Evolutionary conservation across 2,888 invertebrate species (phyloP).

Genomic region (Hyppa rectilinea): DNA sequence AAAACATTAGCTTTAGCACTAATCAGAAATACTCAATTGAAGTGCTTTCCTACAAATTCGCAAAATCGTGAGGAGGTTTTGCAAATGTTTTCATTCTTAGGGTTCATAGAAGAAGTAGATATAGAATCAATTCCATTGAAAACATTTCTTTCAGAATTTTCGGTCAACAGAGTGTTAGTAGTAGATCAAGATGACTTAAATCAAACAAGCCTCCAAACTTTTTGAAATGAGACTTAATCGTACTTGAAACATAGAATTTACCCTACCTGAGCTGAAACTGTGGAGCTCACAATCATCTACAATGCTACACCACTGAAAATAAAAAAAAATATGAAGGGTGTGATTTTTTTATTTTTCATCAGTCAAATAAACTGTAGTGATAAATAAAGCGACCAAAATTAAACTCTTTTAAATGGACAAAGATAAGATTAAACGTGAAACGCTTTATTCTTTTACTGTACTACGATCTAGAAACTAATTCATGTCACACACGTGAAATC

Average conservation of each 20-base stretch:
- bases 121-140: too few species aligned
- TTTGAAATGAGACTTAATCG: not conserved
- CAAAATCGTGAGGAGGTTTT: not conserved
- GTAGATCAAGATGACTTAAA: too few species aligned
- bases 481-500: not conserved
- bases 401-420: not conserved
- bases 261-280: not conserved
- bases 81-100: not conserved
- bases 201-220: too few species aligned
- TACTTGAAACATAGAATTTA: not conserved
- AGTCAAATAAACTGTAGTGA: not conserved
- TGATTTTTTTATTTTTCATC: not conserved
- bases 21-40: conserved; percentile 12
- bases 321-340: too few species aligned
- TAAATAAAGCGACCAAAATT: too few species aligned
- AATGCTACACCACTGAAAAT: not conserved
- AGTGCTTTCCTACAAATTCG: conserved; percentile 3
- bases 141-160: too few species aligned
- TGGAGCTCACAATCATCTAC: too few species aligned
- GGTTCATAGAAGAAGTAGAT: too few species aligned
- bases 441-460: not conserved
- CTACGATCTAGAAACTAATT: not conserved
- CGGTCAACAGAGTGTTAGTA: too few species aligned
- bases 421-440: not conserved
- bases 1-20: conserved; percentile 27